Evolutionary conservation across 1,140 invertebrate species (phyloP).

Genomic region (Pteromalus puparum): DNA sequence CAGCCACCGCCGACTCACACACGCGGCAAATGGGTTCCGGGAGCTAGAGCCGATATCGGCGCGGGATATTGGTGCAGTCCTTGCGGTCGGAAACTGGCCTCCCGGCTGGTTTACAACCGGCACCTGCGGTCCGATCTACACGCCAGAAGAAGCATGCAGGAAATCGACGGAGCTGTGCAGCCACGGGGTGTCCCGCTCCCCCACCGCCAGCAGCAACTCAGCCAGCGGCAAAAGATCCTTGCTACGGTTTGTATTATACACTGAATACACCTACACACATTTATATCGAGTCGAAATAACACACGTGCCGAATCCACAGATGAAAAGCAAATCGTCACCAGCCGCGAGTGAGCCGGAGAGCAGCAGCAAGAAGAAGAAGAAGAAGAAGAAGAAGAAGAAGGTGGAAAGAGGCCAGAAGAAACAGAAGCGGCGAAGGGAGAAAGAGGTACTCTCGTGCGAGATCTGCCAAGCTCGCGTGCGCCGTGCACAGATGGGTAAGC

Average conservation of each 20-base stretch:
- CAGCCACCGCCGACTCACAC: constrained; percentile 83
- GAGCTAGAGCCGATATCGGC: constrained; percentile 73
- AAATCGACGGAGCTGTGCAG: constrained; percentile 71
- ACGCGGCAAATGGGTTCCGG: constrained; percentile 86
- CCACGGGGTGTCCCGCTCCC: constrained; percentile 51
- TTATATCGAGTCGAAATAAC: not conserved
- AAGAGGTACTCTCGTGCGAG: constrained; percentile 79
- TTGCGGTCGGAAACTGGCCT: constrained; percentile 84
- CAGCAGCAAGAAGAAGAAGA: not conserved
- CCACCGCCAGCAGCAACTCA: constrained; percentile 48
- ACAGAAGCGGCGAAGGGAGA: constrained; percentile 73
- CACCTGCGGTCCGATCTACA: constrained; percentile 85
- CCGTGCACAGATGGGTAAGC: constrained; percentile 84
- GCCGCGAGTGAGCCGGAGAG: not conserved
- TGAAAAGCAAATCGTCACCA: not conserved
- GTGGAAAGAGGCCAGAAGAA: constrained; percentile 52
- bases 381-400: not conserved
- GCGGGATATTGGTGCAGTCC: constrained; percentile 84
- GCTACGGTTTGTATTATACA: constrained; percentile 1
- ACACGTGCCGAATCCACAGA: not conserved
- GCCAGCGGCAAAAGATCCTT: constrained; percentile 30
- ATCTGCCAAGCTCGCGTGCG: constrained; percentile 83
- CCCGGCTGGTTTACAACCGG: constrained; percentile 83
- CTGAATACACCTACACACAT: not conserved
- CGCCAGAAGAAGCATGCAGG: constrained; percentile 81